Base-by-base conservation (phyloP, 2,888 invertebrate species). In the Dasysyrphus tricinctus region DNA sequence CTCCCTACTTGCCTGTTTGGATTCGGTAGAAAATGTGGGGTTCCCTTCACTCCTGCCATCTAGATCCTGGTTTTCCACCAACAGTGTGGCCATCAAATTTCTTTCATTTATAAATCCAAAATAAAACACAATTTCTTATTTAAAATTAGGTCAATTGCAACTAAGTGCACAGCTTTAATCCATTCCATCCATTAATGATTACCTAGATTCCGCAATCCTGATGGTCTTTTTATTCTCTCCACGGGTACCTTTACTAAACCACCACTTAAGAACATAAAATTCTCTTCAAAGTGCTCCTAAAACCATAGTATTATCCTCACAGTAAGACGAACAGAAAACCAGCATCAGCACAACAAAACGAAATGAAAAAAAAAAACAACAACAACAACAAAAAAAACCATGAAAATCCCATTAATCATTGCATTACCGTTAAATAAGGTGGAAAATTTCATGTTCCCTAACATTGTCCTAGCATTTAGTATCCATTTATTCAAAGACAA, bases 341-440 rank as follows among this genome's bases (percentile, higher is more conserved):
- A 37, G 14, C n/a, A 76, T 32, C 39, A 51, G 14, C n/a, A 76
- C 34, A 59, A 39, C 49, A 80, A 37, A 24, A 39, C 49, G 76
- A 37, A 24, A 19, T 59, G 3, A 59, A 16, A 34, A 24, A 49
- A 14, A 69, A 63, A 65, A 75, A 76, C 59, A 79, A 32, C 6
- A 74, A 34, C 39, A 42, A n/a, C n/a, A n/a, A n/a, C n/a, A n/a
- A n/a, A 29, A 57, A 77, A 70, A 74, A 85, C 90, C 89, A 90
- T 91, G 90, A 89, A 91, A 89, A 89, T 89, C 88, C 89, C 89
- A 91, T 91, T 91, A 89, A 90, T 90, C 91, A 91, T 89, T 88
- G 89, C 90, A 88, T 90, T 89, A 88, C 89, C 89, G 91, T 90
- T 90, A 91, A 91, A 91, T 90, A 90, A 91, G 89, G 90, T 91